Percentiles rank a stretch among this genome's conserved stretches.
Evolutionary conservation across 1,140 invertebrate genomes (phyloP).

Genomic region (Homalodisca vitripennis): DNA sequence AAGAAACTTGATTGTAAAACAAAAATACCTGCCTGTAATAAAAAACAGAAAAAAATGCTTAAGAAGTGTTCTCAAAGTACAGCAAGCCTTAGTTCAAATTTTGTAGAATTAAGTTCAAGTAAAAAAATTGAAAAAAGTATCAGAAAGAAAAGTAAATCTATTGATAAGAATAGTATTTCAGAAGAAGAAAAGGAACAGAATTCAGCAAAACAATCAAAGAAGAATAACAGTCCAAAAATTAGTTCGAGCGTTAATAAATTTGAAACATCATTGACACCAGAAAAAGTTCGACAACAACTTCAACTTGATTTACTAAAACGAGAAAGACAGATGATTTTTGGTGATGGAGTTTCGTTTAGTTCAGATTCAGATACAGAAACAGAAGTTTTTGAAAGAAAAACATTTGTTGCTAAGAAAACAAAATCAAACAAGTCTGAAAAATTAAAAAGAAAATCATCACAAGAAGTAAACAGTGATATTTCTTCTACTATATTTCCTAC

Average conservation of each 20-base stretch:
- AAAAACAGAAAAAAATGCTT: too few relatives aligned
- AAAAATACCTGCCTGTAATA: not conserved
- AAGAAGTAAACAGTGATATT: too few relatives aligned
- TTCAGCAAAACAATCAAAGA: too few relatives aligned
- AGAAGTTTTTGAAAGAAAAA: slow-evolving; percentile 3
- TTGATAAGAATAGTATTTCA: not conserved
- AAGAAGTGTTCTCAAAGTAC: too few relatives aligned
- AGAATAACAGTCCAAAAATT: too few relatives aligned
- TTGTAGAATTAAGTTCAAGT: too few relatives aligned
- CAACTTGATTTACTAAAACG: slow-evolving; percentile 9
- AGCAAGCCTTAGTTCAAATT: too few relatives aligned
- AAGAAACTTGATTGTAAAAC: not conserved
- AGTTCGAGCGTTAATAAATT: not conserved
- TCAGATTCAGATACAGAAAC: slow-evolving; percentile 1
- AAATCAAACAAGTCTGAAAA: too few relatives aligned
- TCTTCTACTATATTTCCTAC: too few relatives aligned
- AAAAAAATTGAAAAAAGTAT: not conserved
- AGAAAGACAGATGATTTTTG: not conserved
- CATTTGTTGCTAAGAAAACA: not conserved
- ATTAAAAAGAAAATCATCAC: too few relatives aligned
- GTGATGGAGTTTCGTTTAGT: not conserved
- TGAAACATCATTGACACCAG: slow-evolving; percentile 1
- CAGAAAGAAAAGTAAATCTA: not conserved
- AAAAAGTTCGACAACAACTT: slow-evolving; percentile 2
- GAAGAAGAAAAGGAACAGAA: too few relatives aligned